Evolutionary conservation across 2,113 vertebrate genomes (phyloP).

Genomic region (Lanius collurio): DNA sequence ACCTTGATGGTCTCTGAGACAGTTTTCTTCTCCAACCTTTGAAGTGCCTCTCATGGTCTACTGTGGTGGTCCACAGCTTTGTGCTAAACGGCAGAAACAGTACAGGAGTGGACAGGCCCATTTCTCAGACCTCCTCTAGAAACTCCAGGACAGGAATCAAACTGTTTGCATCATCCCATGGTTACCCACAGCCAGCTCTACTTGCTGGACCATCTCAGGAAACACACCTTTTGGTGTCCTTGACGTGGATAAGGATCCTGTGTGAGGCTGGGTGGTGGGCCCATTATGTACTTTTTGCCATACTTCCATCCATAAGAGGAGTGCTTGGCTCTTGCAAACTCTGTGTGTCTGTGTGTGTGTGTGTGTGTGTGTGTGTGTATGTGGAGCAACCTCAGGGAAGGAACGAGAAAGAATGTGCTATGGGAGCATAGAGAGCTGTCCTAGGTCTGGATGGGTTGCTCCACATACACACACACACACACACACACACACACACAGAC

Average conservation of each 20-base stretch:
- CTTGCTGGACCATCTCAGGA: background rate
- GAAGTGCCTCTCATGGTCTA: background rate
- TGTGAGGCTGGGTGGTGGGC: background rate
- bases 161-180: background rate
- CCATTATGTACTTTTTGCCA: background rate
- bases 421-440: background rate
- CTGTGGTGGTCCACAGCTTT: background rate
- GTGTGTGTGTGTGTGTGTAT: accelerated
- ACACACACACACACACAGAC: too few relatives aligned
- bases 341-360: too few relatives aligned
- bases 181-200: background rate
- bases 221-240: background rate
- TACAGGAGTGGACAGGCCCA: background rate
- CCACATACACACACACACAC: accelerated
- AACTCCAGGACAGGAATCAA: background rate
- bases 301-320: background rate
- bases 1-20: background rate
- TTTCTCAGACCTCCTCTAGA: background rate
- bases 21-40: background rate
- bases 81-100: background rate
- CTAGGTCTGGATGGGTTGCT: background rate
- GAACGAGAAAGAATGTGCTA: background rate
- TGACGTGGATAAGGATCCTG: background rate
- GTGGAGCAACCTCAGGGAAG: background rate
- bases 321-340: background rate